These are phyloP conservation scores for Diadophis punctatus DNA, from an alignment of 2,113 vertebrate species.

Conservation along the genomic window DNA sequence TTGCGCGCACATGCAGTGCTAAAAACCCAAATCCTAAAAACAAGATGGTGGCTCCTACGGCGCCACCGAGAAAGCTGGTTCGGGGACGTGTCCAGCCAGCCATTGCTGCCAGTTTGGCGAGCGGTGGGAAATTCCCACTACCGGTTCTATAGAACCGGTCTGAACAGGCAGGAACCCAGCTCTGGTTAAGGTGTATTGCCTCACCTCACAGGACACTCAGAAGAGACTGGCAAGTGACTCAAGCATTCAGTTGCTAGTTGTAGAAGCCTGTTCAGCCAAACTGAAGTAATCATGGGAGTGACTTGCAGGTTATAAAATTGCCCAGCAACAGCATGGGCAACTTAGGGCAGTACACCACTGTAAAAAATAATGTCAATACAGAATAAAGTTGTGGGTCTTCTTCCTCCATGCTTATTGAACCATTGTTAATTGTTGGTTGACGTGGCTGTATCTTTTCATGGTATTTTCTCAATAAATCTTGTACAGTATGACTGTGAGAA, in stretches of 20 bases:
- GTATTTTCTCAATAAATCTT: neutral
- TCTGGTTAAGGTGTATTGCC: neutral
- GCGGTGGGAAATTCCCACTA: too few relatives aligned
- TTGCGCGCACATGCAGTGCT: too few relatives aligned
- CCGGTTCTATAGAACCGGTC: too few relatives aligned
- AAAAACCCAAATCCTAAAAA: too few relatives aligned
- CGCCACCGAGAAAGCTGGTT: too few relatives aligned
- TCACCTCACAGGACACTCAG: neutral
- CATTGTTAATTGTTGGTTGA: neutral
- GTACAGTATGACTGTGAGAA: neutral
- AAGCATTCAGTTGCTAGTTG: neutral
- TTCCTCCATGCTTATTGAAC: neutral
- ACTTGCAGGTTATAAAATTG: neutral
- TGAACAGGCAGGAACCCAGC: too few relatives aligned
- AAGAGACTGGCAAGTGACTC: neutral
- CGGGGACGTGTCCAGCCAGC: too few relatives aligned
- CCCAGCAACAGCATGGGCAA: neutral
- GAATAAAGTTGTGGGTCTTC: neutral
- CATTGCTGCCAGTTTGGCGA: too few relatives aligned
- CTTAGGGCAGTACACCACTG: neutral
- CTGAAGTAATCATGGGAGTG: neutral
- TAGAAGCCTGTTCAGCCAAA: neutral
- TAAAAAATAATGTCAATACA: neutral
- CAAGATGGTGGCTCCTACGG: too few relatives aligned
- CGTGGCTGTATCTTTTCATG: neutral